These are phyloP conservation scores for Pedetes capensis DNA, from an alignment of 2,113 vertebrate species.

Conservation along the genomic window DNA sequence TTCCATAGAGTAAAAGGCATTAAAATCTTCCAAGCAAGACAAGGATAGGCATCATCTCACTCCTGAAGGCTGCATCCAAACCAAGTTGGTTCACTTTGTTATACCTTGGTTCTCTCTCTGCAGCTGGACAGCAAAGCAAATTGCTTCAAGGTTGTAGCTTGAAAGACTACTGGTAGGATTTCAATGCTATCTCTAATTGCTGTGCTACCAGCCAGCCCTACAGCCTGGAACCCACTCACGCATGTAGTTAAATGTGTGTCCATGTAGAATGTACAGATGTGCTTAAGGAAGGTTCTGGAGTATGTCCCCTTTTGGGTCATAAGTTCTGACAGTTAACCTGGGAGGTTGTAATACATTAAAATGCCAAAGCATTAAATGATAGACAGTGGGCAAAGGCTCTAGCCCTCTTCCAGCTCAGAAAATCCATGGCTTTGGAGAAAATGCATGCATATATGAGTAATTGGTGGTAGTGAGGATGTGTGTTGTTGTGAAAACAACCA, in stretches of 20 bases:
- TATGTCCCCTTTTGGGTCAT: not conserved
- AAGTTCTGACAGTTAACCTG: not conserved
- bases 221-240: rapidly evolving
- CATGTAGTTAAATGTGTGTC: rapidly evolving
- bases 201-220: not conserved
- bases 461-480: rapidly evolving
- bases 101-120: not conserved
- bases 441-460: not conserved
- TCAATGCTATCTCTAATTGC: not conserved
- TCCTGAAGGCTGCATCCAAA: not conserved
- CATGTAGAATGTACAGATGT: rapidly evolving
- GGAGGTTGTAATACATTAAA: not conserved
- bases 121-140: not conserved
- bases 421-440: not conserved
- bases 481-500: too few species aligned
- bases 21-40: not conserved
- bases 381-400: not conserved
- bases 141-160: not conserved
- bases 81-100: not conserved
- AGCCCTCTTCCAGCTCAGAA: not conserved
- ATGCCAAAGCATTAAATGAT: too few species aligned
- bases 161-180: not conserved
- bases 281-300: not conserved
- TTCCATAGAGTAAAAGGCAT: not conserved
- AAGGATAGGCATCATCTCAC: not conserved